A percentile compares a stretch with the other conserved stretches of the same genome.
Conservation (phyloP, 2,888 invertebrate species). For the Cephalotes varians region DNA sequence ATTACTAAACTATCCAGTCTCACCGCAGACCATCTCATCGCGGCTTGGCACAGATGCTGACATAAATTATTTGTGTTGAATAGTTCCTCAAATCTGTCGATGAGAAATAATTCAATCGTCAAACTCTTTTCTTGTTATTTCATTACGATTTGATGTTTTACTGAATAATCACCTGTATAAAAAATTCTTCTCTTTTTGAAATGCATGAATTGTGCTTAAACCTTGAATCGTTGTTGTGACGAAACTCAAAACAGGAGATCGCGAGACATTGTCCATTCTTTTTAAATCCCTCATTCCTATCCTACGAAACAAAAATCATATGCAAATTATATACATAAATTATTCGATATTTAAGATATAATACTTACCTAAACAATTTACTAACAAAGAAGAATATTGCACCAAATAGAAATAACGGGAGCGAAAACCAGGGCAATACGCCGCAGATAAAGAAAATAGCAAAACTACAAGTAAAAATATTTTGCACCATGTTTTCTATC, state of each 20-base stretch:
- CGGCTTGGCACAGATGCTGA: conserved; percentile 86
- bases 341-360: not conserved
- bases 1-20: conserved; percentile 81
- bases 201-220: conserved; percentile 88
- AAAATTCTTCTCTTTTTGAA: conserved; percentile 87
- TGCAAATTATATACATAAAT: not conserved
- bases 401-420: conserved; percentile 86
- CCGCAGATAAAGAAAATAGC: conserved; percentile 86
- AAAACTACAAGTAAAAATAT: conserved; percentile 86
- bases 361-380: conserved; percentile 84
- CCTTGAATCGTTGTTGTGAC: conserved; percentile 88
- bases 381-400: conserved; percentile 84
- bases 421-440: conserved; percentile 86
- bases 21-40: conserved; percentile 85
- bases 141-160: not conserved
- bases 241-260: conserved; percentile 88
- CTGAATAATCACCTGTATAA: conserved; percentile 83
- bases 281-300: conserved; percentile 86
- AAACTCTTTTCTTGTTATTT: not conserved
- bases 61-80: conserved; percentile 86
- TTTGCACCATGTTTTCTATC: conserved; percentile 87
- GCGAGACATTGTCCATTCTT: conserved; percentile 87
- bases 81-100: conserved; percentile 85
- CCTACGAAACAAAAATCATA: conserved; percentile 75
- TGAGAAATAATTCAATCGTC: not conserved